These are phyloP conservation scores for Apolygus lucorum DNA, from an alignment of 1,140 invertebrate species.

Conservation along the genomic window DNA sequence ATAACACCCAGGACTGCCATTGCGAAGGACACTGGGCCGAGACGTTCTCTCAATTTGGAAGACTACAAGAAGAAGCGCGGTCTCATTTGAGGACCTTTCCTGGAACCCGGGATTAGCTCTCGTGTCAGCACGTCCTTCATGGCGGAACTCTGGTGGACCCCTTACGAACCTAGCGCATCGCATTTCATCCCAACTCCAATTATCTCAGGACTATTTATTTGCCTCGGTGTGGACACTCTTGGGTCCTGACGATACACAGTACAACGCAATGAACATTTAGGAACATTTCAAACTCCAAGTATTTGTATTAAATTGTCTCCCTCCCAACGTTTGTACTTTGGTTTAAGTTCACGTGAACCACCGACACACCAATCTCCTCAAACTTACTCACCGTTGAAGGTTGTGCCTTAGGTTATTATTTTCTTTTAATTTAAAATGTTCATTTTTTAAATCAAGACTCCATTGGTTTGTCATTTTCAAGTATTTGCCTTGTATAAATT, in stretches of 20 bases:
- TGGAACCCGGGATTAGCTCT: background rate
- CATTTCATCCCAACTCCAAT: background rate
- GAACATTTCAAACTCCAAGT: background rate
- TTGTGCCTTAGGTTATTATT: background rate
- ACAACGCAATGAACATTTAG: background rate
- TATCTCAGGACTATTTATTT: background rate
- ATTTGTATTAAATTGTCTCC: background rate
- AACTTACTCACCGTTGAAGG: background rate
- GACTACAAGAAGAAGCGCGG: slow-evolving; percentile 95
- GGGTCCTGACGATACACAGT: background rate
- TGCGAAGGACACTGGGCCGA: slow-evolving; percentile 70
- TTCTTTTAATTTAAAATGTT: background rate
- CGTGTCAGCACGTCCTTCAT: background rate
- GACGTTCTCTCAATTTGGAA: slow-evolving; percentile 84
- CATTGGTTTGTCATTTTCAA: slow-evolving; percentile 6
- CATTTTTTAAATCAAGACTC: background rate
- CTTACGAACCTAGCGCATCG: background rate
- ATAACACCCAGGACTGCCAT: slow-evolving; percentile 63
- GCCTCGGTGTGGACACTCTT: background rate
- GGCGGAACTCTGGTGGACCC: background rate
- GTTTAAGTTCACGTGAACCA: too few species aligned
- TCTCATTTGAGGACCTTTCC: slow-evolving; percentile 45
- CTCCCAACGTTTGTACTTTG: background rate
- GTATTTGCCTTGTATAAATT: slow-evolving; percentile 11
- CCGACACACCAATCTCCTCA: background rate